Conservation (phyloP, 2,888 invertebrate species). For the Zygothrica quintamaculata region DNA sequence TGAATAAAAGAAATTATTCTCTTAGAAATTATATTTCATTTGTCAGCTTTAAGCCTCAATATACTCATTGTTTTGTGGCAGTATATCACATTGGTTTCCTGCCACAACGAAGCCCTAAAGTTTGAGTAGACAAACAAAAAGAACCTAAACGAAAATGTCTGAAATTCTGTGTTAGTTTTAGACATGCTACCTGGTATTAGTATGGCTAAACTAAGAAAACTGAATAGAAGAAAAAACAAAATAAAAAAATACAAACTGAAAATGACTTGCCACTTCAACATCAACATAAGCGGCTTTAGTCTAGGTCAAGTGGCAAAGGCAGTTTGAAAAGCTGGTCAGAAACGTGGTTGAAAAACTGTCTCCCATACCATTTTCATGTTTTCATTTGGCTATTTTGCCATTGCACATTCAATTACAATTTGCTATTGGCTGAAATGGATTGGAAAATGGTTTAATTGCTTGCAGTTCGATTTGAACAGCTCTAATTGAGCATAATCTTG, state of each 20-base stretch:
- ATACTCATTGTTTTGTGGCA: not conserved
- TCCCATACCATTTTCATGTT: slow-evolving; percentile 8
- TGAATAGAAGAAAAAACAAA: slow-evolving; percentile 8
- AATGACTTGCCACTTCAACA: slow-evolving; percentile 47
- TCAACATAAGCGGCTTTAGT: slow-evolving; percentile 76
- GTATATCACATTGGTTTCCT: not conserved
- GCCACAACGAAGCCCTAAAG: slow-evolving; percentile 61
- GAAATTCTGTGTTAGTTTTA: slow-evolving; percentile 54
- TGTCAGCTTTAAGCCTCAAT: too few species aligned
- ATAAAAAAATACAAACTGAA: too few species aligned
- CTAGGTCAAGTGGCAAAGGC: slow-evolving; percentile 72
- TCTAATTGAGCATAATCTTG: slow-evolving; percentile 72
- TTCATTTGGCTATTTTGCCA: not conserved
- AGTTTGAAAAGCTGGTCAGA: slow-evolving; percentile 29
- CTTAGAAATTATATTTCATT: too few species aligned
- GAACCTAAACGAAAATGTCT: slow-evolving; percentile 24
- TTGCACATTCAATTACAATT: slow-evolving; percentile 51
- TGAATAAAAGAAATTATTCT: too few species aligned
- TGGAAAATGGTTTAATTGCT: slow-evolving; percentile 78
- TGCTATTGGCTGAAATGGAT: slow-evolving; percentile 68
- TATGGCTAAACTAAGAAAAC: not conserved
- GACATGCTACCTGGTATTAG: not conserved
- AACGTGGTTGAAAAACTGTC: slow-evolving; percentile 36
- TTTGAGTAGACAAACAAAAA: slow-evolving; percentile 40
- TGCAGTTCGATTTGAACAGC: slow-evolving; percentile 59